Conservation (phyloP, 2,113 vertebrate genomes). For the Mugil cephalus region DNA sequence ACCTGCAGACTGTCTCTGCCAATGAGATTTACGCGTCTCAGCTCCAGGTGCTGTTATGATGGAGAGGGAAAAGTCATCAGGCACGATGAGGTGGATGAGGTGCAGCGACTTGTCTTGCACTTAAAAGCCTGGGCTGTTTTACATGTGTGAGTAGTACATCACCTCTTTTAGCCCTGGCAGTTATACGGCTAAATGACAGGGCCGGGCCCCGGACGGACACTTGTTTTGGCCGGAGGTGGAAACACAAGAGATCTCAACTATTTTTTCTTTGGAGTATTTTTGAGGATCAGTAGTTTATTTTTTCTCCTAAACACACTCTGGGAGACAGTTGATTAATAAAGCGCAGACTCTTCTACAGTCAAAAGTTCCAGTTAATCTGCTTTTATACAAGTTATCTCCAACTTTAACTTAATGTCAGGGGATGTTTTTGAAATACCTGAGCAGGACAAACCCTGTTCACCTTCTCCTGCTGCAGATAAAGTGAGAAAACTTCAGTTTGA, state of each 20-base stretch:
- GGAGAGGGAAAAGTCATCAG: conserved; percentile 51
- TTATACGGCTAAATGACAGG: conserved; percentile 49
- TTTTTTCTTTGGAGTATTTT: no score
- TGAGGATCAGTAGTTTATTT: neutral
- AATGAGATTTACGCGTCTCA: conserved; percentile 69
- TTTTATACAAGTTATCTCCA: no score
- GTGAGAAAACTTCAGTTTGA: no score
- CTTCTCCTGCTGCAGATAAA: no score
- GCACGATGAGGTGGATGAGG: conserved; percentile 58
- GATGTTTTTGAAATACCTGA: no score
- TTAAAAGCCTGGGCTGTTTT: conserved; percentile 53
- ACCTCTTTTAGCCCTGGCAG: conserved; percentile 21
- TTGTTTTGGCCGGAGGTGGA: conserved; percentile 40
- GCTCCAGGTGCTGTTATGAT: conserved; percentile 79
- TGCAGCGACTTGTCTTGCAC: conserved; percentile 67
- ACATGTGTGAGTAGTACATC: conserved; percentile 26
- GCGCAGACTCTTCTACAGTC: no score
- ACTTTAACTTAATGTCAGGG: no score
- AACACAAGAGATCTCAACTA: conserved; percentile 3
- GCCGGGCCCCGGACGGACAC: conserved; percentile 16
- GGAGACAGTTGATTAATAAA: no score
- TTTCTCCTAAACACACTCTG: no score
- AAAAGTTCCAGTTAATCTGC: no score
- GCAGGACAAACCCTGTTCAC: no score
- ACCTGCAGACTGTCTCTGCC: conserved; percentile 62